Percentiles rank a stretch among this genome's conserved stretches.
phyloP scores from a whole-genome alignment of 2,888 invertebrate species.

The Calliscelio sp. region DNA sequence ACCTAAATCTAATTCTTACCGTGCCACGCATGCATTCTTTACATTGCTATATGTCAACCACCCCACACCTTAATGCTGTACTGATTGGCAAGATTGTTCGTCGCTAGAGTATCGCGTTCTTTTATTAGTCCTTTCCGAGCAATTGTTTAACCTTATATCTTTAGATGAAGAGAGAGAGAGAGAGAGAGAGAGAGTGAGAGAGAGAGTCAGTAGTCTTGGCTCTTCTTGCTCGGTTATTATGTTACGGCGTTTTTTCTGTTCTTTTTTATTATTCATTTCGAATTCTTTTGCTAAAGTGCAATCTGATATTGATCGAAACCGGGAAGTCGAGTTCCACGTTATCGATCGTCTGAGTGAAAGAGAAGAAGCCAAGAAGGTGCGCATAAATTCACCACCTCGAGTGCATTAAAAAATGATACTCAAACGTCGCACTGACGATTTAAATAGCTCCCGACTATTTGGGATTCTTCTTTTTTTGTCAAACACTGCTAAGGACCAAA shows the following conservation, averaged over 20 bases:
- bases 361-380: slow-evolving; percentile 76
- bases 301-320: slow-evolving; percentile 73
- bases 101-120: slow-evolving; percentile 52
- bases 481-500: too few relatives aligned
- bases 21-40: slow-evolving; percentile 80
- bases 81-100: slow-evolving; percentile 65
- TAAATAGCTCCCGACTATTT: background rate
- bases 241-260: too few relatives aligned
- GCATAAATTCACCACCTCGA: slow-evolving; percentile 67
- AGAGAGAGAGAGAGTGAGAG: too few relatives aligned
- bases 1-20: slow-evolving; percentile 80
- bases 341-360: slow-evolving; percentile 76
- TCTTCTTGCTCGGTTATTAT: slow-evolving; percentile 11
- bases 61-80: slow-evolving; percentile 71
- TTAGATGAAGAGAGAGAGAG: too few relatives aligned
- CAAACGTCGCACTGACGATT: background rate
- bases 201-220: background rate
- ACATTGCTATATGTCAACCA: slow-evolving; percentile 74
- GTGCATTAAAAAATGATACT: background rate
- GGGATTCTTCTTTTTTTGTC: background rate
- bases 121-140: slow-evolving; percentile 29
- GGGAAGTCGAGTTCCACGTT: slow-evolving; percentile 77
- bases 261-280: background rate
- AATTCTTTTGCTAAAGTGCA: slow-evolving; percentile 32
- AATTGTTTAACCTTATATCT: background rate